Base-by-base conservation (phyloP, 2,113 vertebrate genomes). In the Podiceps cristatus region DNA sequence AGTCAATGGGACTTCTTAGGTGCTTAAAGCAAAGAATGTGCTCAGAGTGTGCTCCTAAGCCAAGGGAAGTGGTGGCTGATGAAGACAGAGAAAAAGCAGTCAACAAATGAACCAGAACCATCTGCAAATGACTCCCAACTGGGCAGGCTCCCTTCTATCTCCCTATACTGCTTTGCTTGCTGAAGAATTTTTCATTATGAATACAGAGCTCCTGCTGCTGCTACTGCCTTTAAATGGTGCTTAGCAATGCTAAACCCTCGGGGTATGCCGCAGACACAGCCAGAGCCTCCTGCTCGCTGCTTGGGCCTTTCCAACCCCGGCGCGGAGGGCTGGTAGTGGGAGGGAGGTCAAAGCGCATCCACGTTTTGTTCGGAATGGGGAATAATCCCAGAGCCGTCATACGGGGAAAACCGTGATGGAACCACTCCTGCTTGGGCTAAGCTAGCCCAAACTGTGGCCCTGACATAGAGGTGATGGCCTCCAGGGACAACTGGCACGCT, bases 101-200 rank as follows among this genome's bases (percentile, higher is more conserved):
- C 86, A 82, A 96, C 89, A 96, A 97, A 95, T 94, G 96, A 97
- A 96, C 90, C 96, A 96, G 94, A 97, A 95, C 95, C 90, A 92
- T 94, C 88, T 53, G 75, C 91, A 97, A 97, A 98, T 86, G 93
- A 94, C 89, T 96, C 95, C 96, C 93, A 92, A 42, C 91, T 94
- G 94, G 95, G 87, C 86, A 84, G 55, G 59, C 82, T 96, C 90
- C 92, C 74, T 95, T 91, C 83, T 28, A 72, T 91, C 49, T 62
- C 95, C 89, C 89, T 31, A 73, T 27, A 91, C 56, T 94, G 93
- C 90, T 94, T 88, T 95, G 58, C 93, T 93, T 85, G 83, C 88
- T 80, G 82, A 89, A 89, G 86, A 80, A 92, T 97, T 97, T 95
- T 88, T 90, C 73, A 50, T 90, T 74, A 90, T 94, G 95, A 92